phyloP scores from a whole-genome alignment of 2,797 vertebrate genomes.

The Nyctibius grandis region DNA sequence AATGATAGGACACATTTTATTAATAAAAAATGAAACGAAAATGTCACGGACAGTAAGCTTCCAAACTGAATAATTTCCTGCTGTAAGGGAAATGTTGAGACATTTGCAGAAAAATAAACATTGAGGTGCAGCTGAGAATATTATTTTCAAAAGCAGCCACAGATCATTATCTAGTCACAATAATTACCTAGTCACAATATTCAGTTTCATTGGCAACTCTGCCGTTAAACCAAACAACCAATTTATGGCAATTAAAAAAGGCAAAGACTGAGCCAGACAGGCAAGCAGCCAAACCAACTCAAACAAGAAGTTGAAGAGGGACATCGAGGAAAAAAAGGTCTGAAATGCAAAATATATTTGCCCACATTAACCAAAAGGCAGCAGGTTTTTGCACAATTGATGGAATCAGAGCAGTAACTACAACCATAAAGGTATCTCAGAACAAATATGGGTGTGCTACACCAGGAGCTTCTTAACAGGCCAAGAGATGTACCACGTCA shows the following conservation, averaged over 20 bases:
- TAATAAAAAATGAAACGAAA: slow-evolving; percentile 14
- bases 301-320: neutral
- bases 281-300: neutral
- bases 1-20: neutral
- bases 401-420: neutral
- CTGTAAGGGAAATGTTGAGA: neutral
- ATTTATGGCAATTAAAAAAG: neutral
- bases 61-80: neutral
- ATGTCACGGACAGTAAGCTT: neutral
- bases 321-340: neutral
- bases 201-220: neutral
- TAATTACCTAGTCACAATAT: neutral
- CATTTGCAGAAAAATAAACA: slow-evolving; percentile 13
- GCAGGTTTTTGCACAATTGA: fast-evolving
- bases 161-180: neutral
- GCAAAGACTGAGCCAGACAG: neutral
- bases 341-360: neutral
- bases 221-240: neutral
- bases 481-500: fast-evolving
- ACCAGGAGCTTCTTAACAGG: fast-evolving
- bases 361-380: neutral
- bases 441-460: fast-evolving
- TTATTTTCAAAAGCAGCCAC: neutral
- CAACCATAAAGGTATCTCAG: neutral
- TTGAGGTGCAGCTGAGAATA: neutral